These are phyloP conservation scores for Globia sparganii DNA, from an alignment of 2,888 invertebrate species.

Conservation along the genomic window DNA sequence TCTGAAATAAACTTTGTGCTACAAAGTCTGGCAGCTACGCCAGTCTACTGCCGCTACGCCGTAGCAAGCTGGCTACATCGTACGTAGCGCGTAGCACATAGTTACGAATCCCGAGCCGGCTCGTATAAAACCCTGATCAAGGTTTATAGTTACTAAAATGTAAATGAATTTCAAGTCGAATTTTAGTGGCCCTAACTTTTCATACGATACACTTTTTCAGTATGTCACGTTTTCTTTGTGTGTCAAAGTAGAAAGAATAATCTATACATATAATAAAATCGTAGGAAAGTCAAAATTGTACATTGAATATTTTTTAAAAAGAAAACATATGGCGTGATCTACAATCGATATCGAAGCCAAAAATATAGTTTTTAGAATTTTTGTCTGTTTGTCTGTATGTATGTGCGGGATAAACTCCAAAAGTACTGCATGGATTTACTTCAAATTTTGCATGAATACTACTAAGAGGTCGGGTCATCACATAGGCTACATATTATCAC, in stretches of 20 bases:
- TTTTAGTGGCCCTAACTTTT: slow-evolving; percentile 13
- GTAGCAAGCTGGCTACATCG: slow-evolving; percentile 49
- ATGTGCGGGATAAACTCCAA: too few relatives aligned
- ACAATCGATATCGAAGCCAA: too few relatives aligned
- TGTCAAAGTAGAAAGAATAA: background rate
- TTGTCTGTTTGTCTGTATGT: too few relatives aligned
- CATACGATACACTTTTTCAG: background rate
- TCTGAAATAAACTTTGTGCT: slow-evolving; percentile 47
- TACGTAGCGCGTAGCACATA: slow-evolving; percentile 47
- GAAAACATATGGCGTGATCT: too few relatives aligned
- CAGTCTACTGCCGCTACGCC: slow-evolving; percentile 45
- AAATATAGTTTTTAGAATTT: too few relatives aligned
- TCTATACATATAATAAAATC: too few relatives aligned
- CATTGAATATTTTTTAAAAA: too few relatives aligned
- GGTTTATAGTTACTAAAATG: slow-evolving; percentile 40
- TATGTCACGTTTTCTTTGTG: slow-evolving; percentile 1
- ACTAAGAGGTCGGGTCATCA: too few relatives aligned
- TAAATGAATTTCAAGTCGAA: slow-evolving; percentile 20
- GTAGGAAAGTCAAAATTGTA: too few relatives aligned
- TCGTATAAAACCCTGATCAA: slow-evolving; percentile 31
- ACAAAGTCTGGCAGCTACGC: slow-evolving; percentile 46
- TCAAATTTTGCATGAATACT: too few relatives aligned
- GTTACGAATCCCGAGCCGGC: slow-evolving; percentile 25
- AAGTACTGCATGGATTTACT: too few relatives aligned
- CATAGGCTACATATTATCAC: too few relatives aligned